phyloP scores from a whole-genome alignment of 2,797 vertebrate genomes.

The Malacoctenus gilli region DNA sequence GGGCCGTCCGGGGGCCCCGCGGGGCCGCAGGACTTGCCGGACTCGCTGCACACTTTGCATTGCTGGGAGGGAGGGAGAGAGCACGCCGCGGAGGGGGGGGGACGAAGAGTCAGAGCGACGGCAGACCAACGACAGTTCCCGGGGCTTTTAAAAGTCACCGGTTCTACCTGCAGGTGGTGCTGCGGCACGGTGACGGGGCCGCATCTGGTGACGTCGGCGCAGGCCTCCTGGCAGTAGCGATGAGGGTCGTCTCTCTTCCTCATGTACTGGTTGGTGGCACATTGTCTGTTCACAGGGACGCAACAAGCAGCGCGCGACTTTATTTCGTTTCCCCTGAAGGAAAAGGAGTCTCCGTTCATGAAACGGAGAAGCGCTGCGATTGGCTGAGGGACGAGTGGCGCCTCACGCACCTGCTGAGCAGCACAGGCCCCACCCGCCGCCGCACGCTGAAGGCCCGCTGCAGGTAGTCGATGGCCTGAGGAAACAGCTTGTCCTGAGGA shows the following conservation, averaged over 20 bases:
- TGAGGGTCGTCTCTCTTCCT: slow-evolving; percentile 92
- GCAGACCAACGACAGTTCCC: no score
- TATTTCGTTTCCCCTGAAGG: no score
- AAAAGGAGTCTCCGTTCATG: no score
- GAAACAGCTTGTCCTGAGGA: slow-evolving; percentile 91
- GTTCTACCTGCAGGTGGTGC: slow-evolving; percentile 90
- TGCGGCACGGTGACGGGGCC: slow-evolving; percentile 91
- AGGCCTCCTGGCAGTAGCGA: slow-evolving; percentile 91
- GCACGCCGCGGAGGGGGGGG: no score
- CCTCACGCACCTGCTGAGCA: slow-evolving; percentile 88
- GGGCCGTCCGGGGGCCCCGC: slow-evolving; percentile 83
- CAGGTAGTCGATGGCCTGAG: slow-evolving; percentile 94
- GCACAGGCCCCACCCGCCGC: slow-evolving; percentile 84
- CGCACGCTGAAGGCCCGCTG: slow-evolving; percentile 92
- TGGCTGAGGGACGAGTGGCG: no score
- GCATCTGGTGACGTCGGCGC: slow-evolving; percentile 87
- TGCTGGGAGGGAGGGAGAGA: slow-evolving; percentile 83
- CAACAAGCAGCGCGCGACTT: no score
- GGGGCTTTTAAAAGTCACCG: no score
- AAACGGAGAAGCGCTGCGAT: no score
- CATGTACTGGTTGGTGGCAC: slow-evolving; percentile 91
- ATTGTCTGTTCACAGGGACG: slow-evolving; percentile 87
- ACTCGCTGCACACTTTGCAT: slow-evolving; percentile 90
- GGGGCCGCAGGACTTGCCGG: slow-evolving; percentile 84
- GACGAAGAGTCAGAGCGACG: no score